phyloP scores from a whole-genome alignment of 2,888 invertebrate species.

The Caenorhabditis sp. region DNA sequence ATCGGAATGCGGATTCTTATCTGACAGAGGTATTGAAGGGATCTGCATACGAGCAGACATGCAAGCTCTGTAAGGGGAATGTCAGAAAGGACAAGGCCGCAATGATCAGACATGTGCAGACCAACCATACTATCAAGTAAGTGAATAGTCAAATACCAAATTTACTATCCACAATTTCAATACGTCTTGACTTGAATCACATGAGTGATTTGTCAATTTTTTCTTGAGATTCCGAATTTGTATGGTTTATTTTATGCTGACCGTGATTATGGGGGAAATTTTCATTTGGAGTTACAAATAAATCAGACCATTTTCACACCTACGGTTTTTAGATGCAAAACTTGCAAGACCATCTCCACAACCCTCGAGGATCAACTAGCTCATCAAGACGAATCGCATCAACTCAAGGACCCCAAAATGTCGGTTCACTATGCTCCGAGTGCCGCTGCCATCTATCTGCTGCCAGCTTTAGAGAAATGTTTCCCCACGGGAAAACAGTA shows the following conservation, averaged over 20 bases:
- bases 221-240: too few species aligned
- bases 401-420: constrained; percentile 56
- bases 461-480: constrained; percentile 63
- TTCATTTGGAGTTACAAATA: too few species aligned
- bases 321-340: constrained; percentile 64
- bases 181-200: too few species aligned
- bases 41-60: constrained; percentile 2
- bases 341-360: constrained; percentile 62
- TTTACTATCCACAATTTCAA: too few species aligned
- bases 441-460: constrained; percentile 65
- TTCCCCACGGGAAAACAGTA: constrained; percentile 51
- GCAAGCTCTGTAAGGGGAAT: constrained; percentile 24
- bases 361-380: constrained; percentile 55
- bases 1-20: constrained; percentile 46
- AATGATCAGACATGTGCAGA: constrained; percentile 61
- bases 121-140: constrained; percentile 60
- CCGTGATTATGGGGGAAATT: too few species aligned
- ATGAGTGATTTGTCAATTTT: too few species aligned
- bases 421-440: constrained; percentile 68
- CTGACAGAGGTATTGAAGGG: constrained; percentile 31
- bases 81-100: constrained; percentile 45
- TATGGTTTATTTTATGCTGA: too few species aligned
- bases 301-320: too few species aligned
- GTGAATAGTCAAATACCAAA: too few species aligned
- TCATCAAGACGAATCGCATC: constrained; percentile 57